These are phyloP conservation scores for Paramormyrops hopkinsi DNA, from an alignment of 2,797 vertebrate genomes.

Conservation along the genomic window DNA sequence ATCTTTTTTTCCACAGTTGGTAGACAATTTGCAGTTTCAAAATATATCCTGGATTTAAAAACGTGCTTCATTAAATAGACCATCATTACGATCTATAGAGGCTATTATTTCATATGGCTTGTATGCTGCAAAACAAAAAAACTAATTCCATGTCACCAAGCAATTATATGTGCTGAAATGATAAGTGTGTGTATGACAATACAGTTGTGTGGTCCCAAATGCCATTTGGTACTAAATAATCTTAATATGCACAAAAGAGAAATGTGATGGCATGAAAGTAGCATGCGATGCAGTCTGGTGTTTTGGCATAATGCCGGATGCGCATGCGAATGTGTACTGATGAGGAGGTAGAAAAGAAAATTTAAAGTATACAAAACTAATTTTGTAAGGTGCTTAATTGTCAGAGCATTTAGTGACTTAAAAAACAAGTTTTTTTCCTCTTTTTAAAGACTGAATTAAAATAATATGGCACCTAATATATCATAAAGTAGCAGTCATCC, in stretches of 20 bases:
- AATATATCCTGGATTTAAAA: background rate
- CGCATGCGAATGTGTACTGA: background rate
- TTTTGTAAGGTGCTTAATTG: background rate
- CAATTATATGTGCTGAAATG: conserved; percentile 3
- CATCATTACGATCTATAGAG: background rate
- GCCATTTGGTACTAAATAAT: conserved; percentile 9
- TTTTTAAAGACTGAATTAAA: background rate
- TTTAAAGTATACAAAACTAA: background rate
- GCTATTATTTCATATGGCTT: background rate
- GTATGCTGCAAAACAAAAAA: conserved; percentile 6
- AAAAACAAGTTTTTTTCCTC: background rate
- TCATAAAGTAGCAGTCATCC: background rate
- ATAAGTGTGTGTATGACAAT: conserved; percentile 4
- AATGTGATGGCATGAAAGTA: background rate
- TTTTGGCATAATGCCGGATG: background rate
- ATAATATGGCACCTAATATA: background rate
- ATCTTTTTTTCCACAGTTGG: background rate
- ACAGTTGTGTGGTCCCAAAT: background rate
- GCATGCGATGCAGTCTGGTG: background rate
- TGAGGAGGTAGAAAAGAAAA: background rate
- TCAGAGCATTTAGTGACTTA: background rate
- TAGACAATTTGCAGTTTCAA: conserved; percentile 11
- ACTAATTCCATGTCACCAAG: conserved; percentile 5
- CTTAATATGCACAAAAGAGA: background rate
- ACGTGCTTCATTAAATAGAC: background rate